Evolutionary conservation across 2,113 vertebrate species (phyloP).

Genomic region (Gavia stellata): DNA sequence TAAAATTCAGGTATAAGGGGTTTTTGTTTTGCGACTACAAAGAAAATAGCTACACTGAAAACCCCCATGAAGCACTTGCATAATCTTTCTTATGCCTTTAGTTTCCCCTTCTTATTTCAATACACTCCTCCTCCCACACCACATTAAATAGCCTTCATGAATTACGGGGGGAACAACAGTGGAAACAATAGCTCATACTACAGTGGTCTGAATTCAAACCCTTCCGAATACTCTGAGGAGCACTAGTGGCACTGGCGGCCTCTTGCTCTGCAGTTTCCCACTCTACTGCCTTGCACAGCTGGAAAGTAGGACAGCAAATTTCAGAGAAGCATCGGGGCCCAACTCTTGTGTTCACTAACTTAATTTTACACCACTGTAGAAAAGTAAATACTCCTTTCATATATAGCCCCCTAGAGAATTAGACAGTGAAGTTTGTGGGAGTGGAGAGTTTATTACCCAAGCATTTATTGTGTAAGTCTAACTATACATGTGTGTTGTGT

Average conservation of each 20-base stretch:
- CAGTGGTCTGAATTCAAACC: background rate
- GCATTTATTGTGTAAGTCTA: background rate
- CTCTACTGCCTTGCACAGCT: slow-evolving; percentile 19
- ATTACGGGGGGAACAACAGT: background rate
- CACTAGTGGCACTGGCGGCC: background rate
- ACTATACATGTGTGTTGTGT: background rate
- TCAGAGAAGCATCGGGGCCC: background rate
- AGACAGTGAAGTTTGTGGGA: background rate
- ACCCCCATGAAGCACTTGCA: background rate
- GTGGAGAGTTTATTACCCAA: background rate
- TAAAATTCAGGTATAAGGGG: background rate
- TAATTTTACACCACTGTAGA: background rate
- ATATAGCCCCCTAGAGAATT: background rate
- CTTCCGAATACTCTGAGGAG: background rate
- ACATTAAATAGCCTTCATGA: background rate
- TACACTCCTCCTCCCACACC: background rate
- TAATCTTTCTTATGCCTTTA: slow-evolving; percentile 47
- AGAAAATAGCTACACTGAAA: background rate
- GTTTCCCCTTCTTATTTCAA: background rate
- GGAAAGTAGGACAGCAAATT: background rate
- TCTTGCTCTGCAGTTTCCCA: slow-evolving; percentile 26
- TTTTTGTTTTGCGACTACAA: background rate
- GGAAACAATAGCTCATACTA: slow-evolving; percentile 23
- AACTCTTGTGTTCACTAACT: background rate
- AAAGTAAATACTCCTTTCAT: background rate